Base-by-base conservation (phyloP, 2,888 invertebrate genomes). In the Epirrita christyi region DNA sequence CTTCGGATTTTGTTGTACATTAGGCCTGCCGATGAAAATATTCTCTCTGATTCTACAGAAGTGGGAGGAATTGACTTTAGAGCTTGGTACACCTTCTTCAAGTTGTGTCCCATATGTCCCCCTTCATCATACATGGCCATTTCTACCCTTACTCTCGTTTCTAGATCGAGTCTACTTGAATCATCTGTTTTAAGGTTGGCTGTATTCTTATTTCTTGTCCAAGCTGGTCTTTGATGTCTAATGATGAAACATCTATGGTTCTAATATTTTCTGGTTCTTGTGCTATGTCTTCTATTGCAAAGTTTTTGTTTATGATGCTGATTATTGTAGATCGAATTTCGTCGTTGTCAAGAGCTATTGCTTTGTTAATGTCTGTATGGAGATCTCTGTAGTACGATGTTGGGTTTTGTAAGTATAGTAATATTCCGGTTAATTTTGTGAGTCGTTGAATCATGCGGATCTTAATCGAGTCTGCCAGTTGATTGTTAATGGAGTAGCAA, bases 361-460 rank as follows among this genome's bases (percentile, higher is more conserved):
- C n/a, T n/a, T n/a, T n/a, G n/a, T n/a, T n/a, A n/a, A n/a, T n/a
- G n/a, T n/a, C n/a, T n/a, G n/a, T n/a, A n/a, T n/a, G n/a, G n/a
- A n/a, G n/a, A n/a, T n/a, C n/a, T n/a, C n/a, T n/a, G n/a, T n/a
- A n/a, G n/a, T n/a, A n/a, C n/a, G n/a, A n/a, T n/a, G n/a, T n/a
- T n/a, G n/a, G n/a, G n/a, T n/a, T n/a, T n/a, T 34, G 6, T 13
- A 38, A 38, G 11, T 38, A 38, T 13, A 38, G 11, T 38, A 38
- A 38, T 38, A 38, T 38, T 38, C 38, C 38, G 38, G 38, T 13
- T 38, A 38, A 38, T 13, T 38, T 38, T 38, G 38, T 38, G 11
- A 38, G 38, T 38, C 38, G 38, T 38, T 38, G 38, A 38, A 38
- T 38, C 38, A 13, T 38, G 38, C 38, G 38, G 38, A 38, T 38